Conservation (phyloP, 1,140 invertebrate genomes). For the Eriosoma lanigerum region DNA sequence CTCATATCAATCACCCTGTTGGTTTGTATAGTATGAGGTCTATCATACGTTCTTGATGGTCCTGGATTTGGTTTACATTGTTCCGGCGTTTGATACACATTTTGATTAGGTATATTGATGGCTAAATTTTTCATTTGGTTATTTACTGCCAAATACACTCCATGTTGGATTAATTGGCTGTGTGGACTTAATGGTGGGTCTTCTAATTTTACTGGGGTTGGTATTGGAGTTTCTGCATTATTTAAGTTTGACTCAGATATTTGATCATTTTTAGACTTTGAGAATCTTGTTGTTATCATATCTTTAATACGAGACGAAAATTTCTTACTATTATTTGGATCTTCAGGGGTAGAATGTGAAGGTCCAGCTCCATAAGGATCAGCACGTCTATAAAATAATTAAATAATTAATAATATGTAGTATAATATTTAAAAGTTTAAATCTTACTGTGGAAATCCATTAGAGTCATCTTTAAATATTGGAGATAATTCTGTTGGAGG, state of each 20-base stretch:
- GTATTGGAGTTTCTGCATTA: slow-evolving; percentile 46
- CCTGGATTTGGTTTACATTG: slow-evolving; percentile 35
- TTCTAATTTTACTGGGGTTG: slow-evolving; percentile 18
- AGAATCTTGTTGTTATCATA: slow-evolving; percentile 80
- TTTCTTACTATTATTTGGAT: slow-evolving; percentile 54
- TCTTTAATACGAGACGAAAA: slow-evolving; percentile 69
- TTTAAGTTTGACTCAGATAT: slow-evolving; percentile 48
- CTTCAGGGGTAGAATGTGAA: slow-evolving; percentile 56
- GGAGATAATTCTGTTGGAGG: slow-evolving; percentile 47
- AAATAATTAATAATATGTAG: neutral
- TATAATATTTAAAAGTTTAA: neutral
- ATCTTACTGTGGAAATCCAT: slow-evolving; percentile 41
- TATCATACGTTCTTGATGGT: slow-evolving; percentile 30
- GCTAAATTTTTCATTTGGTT: slow-evolving; percentile 42
- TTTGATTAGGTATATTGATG: slow-evolving; percentile 37
- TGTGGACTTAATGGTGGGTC: slow-evolving; percentile 54
- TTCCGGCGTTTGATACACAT: slow-evolving; percentile 38
- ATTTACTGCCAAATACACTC: slow-evolving; percentile 55
- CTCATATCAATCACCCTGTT: slow-evolving; percentile 36
- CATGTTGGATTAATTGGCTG: slow-evolving; percentile 56
- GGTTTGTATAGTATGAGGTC: slow-evolving; percentile 42
- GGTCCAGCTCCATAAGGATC: slow-evolving; percentile 46
- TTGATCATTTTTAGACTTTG: slow-evolving; percentile 56
- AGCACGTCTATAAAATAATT: slow-evolving; percentile 35
- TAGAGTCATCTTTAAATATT: slow-evolving; percentile 44